phyloP scores from a whole-genome alignment of 2,888 invertebrate species.

The Mimachlamys varia region DNA sequence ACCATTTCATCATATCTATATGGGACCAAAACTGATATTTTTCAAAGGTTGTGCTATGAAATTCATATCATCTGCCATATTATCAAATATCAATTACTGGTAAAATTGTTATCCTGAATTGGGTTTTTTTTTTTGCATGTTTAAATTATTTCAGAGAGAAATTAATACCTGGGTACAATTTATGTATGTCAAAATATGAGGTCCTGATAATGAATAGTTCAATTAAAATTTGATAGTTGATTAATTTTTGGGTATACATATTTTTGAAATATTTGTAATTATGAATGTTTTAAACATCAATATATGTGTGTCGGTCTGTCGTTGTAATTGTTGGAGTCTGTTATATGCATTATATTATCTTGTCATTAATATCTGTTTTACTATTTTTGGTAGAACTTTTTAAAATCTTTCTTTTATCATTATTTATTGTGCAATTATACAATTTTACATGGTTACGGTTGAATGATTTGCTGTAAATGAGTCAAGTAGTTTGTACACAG shows the following conservation, averaged over 20 bases:
- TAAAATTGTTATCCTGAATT: neutral
- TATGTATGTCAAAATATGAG: too few relatives aligned
- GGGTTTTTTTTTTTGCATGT: too few relatives aligned
- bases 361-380: neutral
- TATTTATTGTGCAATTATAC: neutral
- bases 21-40: neutral
- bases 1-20: neutral
- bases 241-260: neutral
- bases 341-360: neutral
- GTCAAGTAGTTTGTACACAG: neutral
- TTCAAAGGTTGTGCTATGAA: neutral
- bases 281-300: neutral
- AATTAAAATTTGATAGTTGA: too few relatives aligned
- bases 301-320: neutral
- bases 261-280: neutral
- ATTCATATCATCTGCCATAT: neutral
- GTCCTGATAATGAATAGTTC: too few relatives aligned
- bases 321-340: neutral
- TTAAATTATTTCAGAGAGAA: too few relatives aligned
- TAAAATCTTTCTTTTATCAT: neutral
- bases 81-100: neutral
- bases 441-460: slow-evolving; percentile 8
- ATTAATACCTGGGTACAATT: too few relatives aligned
- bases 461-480: neutral
- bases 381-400: slow-evolving; percentile 6